Evolutionary conservation across 1,140 invertebrate genomes (phyloP).

Genomic region (Matsumurasca onukii): DNA sequence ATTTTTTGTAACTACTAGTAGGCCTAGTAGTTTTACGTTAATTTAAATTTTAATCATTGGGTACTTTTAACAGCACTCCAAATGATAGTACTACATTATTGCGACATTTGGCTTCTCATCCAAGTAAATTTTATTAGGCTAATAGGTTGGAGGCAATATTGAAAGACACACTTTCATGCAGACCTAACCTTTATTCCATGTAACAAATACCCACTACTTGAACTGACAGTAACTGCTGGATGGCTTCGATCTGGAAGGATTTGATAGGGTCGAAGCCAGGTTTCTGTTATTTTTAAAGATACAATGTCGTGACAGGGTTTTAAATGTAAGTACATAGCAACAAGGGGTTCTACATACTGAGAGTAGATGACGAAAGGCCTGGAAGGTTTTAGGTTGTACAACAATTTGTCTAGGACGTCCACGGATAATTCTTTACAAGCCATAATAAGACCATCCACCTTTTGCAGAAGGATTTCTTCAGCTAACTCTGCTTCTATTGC

Average conservation of each 20-base stretch:
- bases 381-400: constrained; percentile 73
- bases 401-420: constrained; percentile 70
- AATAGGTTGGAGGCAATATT: no score
- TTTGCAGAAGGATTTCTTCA: constrained; percentile 55
- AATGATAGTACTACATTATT: no score
- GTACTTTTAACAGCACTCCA: no score
- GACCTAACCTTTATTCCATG: constrained; percentile 51
- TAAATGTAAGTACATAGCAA: constrained; percentile 75
- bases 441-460: constrained; percentile 79
- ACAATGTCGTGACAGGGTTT: constrained; percentile 68
- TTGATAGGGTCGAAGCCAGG: constrained; percentile 89
- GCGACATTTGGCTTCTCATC: no score
- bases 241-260: constrained; percentile 81
- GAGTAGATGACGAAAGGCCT: constrained; percentile 84
- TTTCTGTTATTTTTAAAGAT: constrained; percentile 76
- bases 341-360: constrained; percentile 73
- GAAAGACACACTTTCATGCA: no score
- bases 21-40: no score
- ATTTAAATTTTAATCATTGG: no score
- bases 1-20: no score
- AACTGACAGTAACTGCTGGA: constrained; percentile 76
- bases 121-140: no score
- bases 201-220: constrained; percentile 73
- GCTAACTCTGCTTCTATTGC: constrained; percentile 63
- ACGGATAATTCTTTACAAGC: constrained; percentile 81